A percentile compares a stretch with the other conserved stretches of the same genome.
Evolutionary conservation across 2,797 vertebrate species (phyloP).

Genomic region (Premnoplex brunnescens): DNA sequence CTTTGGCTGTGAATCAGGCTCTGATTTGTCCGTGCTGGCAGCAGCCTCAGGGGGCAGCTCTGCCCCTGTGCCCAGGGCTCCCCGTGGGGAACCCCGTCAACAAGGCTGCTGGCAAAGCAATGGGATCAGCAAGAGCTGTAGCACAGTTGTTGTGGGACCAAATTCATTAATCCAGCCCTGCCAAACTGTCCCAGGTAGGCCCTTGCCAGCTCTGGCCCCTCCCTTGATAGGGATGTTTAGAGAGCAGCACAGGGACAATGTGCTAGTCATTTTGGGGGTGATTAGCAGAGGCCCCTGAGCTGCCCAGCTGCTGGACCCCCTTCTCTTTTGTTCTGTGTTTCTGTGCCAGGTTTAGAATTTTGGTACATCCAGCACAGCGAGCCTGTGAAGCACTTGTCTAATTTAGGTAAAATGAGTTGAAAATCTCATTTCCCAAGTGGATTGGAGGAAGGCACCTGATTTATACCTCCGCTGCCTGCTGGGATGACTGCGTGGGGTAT

Average conservation of each 20-base stretch:
- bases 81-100: background rate
- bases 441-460: constrained; percentile 10
- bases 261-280: background rate
- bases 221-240: accelerated
- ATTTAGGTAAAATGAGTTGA: constrained; percentile 10
- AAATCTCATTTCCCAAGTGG: background rate
- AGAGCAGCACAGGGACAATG: background rate
- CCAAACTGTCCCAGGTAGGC: background rate
- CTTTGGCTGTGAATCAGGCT: background rate
- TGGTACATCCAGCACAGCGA: background rate
- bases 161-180: background rate
- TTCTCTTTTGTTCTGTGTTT: background rate
- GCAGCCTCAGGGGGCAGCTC: background rate
- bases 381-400: background rate
- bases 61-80: background rate
- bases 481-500: background rate
- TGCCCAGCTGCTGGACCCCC: background rate
- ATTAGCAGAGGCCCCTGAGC: background rate
- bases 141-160: background rate
- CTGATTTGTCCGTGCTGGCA: accelerated
- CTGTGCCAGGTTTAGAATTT: background rate
- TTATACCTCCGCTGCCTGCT: background rate
- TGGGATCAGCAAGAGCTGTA: background rate
- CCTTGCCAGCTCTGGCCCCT: background rate
- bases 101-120: background rate